Evolutionary conservation across 1,140 invertebrate species (phyloP), one percentile per base, ranked within the genome.

Genomic region (Leucophenga varia): DNA sequence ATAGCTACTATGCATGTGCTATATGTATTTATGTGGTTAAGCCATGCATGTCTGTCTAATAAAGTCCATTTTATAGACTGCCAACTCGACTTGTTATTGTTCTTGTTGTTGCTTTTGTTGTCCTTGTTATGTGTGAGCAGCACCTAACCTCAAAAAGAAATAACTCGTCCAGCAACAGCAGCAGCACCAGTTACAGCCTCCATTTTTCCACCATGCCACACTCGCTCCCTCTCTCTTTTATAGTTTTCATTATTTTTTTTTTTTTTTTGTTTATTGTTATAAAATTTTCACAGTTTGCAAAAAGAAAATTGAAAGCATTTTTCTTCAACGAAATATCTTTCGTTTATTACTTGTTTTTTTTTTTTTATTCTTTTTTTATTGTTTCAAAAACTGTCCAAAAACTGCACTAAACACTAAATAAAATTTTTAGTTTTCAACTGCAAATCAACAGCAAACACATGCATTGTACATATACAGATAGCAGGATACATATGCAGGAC

Each of bases 331-430:
- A 25, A 25, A 10, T 36, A 13, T 5, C 16, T 17, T 38, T 51
- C 36, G 50, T 41, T 49, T 14, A 25, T 25, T 61, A 38, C 7
- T 31, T 39, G 10, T 30, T 21, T 21, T 20, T 38, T 12, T 20
- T 37, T 18, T 50, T 46, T 45, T 41, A 14, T 22, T 45, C 18
- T 14, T 55, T 45, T 48, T 44, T 51, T 55, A 48, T 42, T 39
- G 35, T 16, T 54, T 48, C 35, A 52, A 55, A 55, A 59, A 46
- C 61, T 65, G 61, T 67, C 61, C 65, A 52, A 63, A 61, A 57
- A 59, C 59, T 56, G 59, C 56, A 67, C 63, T 67, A 67, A 67
- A 67, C 63, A 67, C 63, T 67, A 67, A 67, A 67, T 67, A 67
- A 67, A 67, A 67, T 67, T 67, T 65, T 5, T 51, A 52, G 64